A percentile compares a stretch with the other conserved stretches of the same genome.
Evolutionary conservation across 64 coral and sea anemone species (phyloP).

Genomic region (Montipora efflorescens): DNA sequence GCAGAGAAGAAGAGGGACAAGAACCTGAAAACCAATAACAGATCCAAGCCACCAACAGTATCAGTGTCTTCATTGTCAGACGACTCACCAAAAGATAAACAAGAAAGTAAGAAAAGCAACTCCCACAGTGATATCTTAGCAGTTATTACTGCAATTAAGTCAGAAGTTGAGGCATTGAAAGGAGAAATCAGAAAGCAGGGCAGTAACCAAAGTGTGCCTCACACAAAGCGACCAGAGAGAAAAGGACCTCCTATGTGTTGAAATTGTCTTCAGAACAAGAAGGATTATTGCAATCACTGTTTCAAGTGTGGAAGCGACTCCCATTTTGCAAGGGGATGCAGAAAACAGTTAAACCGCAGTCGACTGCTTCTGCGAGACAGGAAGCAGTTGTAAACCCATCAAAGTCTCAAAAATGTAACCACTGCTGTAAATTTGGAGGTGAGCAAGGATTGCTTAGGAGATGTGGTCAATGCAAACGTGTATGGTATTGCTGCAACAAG

Average conservation of each 20-base stretch:
- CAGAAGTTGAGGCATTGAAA: conserved; percentile 62
- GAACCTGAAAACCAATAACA: conserved; percentile 34
- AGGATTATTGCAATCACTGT: conserved; percentile 24
- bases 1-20: conserved; percentile 79
- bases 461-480: too few relatives aligned
- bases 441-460: too few relatives aligned
- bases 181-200: conserved; percentile 41
- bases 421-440: too few relatives aligned
- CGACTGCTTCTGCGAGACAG: conserved; percentile 5
- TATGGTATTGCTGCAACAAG: too few relatives aligned
- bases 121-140: conserved; percentile 48
- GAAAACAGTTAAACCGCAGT: conserved; percentile 21
- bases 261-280: conserved; percentile 24
- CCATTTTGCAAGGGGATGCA: conserved; percentile 49
- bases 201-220: background rate
- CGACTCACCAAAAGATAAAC: background rate
- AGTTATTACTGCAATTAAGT: conserved; percentile 65
- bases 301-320: background rate
- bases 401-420: too few relatives aligned
- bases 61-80: conserved; percentile 54
- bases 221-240: conserved; percentile 25
- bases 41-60: background rate
- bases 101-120: conserved; percentile 21
- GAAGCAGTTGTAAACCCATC: conserved; percentile 13
- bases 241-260: conserved; percentile 47